These are phyloP conservation scores for Megalopta genalis DNA, from an alignment of 1,140 invertebrate species.

Conservation along the genomic window DNA sequence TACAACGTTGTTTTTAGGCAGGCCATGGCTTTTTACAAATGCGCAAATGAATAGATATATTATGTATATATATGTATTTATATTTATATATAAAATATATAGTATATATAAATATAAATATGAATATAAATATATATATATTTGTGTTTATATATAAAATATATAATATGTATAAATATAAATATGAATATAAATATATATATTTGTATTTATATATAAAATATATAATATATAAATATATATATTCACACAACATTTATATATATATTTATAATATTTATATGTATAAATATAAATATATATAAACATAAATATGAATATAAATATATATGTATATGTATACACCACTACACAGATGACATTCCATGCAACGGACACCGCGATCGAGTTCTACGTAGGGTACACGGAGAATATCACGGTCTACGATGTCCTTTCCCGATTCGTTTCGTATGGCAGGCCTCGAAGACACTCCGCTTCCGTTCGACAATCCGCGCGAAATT, in stretches of 20 bases:
- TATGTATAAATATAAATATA: too few species aligned
- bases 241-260: too few species aligned
- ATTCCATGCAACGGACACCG: conserved; percentile 71
- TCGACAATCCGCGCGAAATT: conserved; percentile 26
- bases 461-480: conserved; percentile 35
- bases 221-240: too few species aligned
- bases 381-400: conserved; percentile 29
- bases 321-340: conserved; percentile 34
- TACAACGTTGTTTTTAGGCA: conserved; percentile 73
- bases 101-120: too few species aligned
- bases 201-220: too few species aligned
- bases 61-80: conserved; percentile 53
- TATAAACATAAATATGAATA: conserved; percentile 46
- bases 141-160: conserved; percentile 36
- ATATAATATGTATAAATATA: too few species aligned
- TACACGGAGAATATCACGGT: conserved; percentile 16
- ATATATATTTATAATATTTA: too few species aligned
- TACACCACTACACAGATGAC: conserved; percentile 62
- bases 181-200: conserved; percentile 19
- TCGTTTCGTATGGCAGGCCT: conserved; percentile 8
- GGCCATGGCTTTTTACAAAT: conserved; percentile 76
- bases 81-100: conserved; percentile 39
- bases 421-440: conserved; percentile 29
- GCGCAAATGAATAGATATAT: conserved; percentile 69
- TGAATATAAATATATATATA: conserved; percentile 63